Percentiles rank a stretch among this genome's conserved stretches.
Evolutionary conservation across 2,888 invertebrate species (phyloP).

Genomic region (Lamellibrachia columna): DNA sequence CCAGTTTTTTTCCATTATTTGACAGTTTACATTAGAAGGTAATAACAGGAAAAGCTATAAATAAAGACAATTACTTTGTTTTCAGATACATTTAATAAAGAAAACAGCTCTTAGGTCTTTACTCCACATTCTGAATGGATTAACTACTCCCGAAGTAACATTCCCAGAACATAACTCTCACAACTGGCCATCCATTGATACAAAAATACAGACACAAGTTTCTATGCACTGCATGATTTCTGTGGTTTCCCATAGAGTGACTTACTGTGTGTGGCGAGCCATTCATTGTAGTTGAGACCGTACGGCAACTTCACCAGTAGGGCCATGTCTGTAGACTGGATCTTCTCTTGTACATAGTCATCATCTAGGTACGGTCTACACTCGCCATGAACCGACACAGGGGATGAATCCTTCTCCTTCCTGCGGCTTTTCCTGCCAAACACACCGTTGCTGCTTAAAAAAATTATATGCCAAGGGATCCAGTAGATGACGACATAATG

Average conservation of each 20-base stretch:
- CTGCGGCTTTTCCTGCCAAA: slow-evolving; percentile 89
- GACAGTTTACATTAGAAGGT: too few relatives aligned
- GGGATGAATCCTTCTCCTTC: slow-evolving; percentile 86
- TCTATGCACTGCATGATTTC: neutral
- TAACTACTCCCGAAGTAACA: neutral
- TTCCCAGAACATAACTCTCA: neutral
- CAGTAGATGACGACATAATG: neutral
- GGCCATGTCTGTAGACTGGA: slow-evolving; percentile 93
- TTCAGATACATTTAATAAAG: neutral
- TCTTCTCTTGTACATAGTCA: slow-evolving; percentile 85
- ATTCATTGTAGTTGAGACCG: slow-evolving; percentile 97
- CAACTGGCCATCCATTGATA: neutral
- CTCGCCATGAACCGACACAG: slow-evolving; percentile 68
- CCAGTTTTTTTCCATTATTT: too few relatives aligned
- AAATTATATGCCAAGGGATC: neutral
- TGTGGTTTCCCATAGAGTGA: slow-evolving; percentile 43
- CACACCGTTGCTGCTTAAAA: neutral
- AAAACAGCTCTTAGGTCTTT: too few relatives aligned
- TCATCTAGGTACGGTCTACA: slow-evolving; percentile 95
- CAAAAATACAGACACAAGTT: neutral
- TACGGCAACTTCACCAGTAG: slow-evolving; percentile 93
- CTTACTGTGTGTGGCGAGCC: slow-evolving; percentile 98
- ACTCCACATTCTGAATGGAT: neutral
- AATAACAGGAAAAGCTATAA: neutral
- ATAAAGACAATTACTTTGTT: neutral